These are phyloP conservation scores for Urocitellus parryii DNA, from an alignment of 2,113 vertebrate genomes.

Conservation along the genomic window DNA sequence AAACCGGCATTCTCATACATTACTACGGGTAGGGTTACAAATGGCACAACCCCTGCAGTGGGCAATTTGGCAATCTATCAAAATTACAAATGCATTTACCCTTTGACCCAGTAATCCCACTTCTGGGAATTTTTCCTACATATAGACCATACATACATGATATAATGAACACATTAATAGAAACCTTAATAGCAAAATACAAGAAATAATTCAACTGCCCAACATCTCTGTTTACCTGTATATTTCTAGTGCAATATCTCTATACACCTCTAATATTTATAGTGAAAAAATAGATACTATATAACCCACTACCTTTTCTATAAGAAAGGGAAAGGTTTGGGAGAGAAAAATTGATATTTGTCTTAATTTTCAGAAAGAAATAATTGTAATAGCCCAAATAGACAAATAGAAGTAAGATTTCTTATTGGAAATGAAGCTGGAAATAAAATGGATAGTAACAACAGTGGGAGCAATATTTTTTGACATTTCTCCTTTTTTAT, in stretches of 20 bases:
- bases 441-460: neutral
- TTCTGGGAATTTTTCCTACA: conserved; percentile 63
- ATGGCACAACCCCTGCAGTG: conserved; percentile 39
- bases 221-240: too few species aligned
- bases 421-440: neutral
- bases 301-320: neutral
- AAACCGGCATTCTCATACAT: neutral
- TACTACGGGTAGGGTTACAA: conserved; percentile 61
- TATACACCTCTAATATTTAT: neutral
- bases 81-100: conserved; percentile 72
- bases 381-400: neutral
- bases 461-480: neutral
- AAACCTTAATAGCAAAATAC: conserved; percentile 6
- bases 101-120: conserved; percentile 68
- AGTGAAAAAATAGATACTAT: neutral
- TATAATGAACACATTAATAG: neutral
- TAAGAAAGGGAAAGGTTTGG: neutral
- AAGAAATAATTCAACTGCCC: neutral
- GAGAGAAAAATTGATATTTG: neutral
- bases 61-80: conserved; percentile 62
- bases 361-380: conserved; percentile 34
- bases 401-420: neutral
- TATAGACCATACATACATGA: neutral
- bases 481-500: neutral
- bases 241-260: neutral